A percentile compares a stretch with the other conserved stretches of the same genome.
phyloP scores from a whole-genome alignment of 2,113 vertebrate genomes.

The Platanista minor region DNA sequence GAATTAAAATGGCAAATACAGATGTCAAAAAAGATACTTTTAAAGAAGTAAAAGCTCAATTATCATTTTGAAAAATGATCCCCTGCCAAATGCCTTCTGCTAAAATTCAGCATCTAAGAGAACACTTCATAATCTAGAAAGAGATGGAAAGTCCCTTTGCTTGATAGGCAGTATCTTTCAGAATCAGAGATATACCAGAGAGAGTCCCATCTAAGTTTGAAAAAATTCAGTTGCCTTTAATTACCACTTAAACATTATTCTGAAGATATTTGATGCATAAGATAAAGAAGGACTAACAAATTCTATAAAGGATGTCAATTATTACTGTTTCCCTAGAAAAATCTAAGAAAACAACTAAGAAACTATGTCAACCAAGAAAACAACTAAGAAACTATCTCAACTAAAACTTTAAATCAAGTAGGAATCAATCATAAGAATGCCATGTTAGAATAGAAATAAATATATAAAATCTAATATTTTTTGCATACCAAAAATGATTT shows the following conservation, averaged over 20 bases:
- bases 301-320: not conserved
- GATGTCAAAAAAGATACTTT: not conserved
- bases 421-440: not conserved
- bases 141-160: not conserved
- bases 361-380: not conserved
- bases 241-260: not conserved
- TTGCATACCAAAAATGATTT: not conserved
- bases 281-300: not conserved
- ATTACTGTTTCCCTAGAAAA: not conserved
- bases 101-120: not conserved
- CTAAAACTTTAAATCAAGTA: not conserved
- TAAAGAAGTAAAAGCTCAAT: not conserved
- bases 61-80: not conserved
- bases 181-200: not conserved
- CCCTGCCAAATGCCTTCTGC: not conserved
- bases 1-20: not conserved
- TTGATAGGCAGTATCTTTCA: not conserved
- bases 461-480: not conserved
- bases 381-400: not conserved
- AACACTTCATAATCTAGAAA: not conserved
- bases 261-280: not conserved
- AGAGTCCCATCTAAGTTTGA: not conserved
- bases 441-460: not conserved
- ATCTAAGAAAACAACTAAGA: not conserved
- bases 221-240: not conserved